Percentiles rank a stretch among this genome's conserved stretches.
Conservation (phyloP, 2,888 invertebrate genomes). For the Endotricha flammealis region DNA sequence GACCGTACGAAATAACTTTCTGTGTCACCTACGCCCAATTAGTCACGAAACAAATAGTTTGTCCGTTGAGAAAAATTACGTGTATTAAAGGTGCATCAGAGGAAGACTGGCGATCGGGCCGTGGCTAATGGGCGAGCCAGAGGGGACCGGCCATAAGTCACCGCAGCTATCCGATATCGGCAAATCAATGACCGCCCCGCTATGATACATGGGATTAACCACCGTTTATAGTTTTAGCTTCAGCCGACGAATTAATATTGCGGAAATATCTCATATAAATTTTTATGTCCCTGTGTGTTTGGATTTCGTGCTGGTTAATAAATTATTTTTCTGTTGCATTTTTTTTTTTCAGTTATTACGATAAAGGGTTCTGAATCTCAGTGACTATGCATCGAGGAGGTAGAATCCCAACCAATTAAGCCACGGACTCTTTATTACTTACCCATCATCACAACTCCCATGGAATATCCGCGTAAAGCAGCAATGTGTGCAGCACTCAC, state of each 20-base stretch:
- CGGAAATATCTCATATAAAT: constrained; percentile 61
- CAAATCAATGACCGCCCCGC: constrained; percentile 73
- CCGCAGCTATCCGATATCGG: constrained; percentile 59
- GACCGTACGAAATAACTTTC: background rate
- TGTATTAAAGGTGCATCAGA: constrained; percentile 44
- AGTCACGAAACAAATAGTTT: constrained; percentile 73
- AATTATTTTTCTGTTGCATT: constrained; percentile 4
- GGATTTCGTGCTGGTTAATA: background rate
- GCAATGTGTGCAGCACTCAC: no score
- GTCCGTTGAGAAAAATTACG: constrained; percentile 54
- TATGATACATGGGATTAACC: constrained; percentile 73
- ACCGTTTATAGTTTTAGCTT: constrained; percentile 71
- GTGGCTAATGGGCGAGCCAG: constrained; percentile 48
- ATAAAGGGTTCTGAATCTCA: no score
- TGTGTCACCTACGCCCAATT: constrained; percentile 77
- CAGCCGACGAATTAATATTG: constrained; percentile 62
- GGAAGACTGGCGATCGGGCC: constrained; percentile 23
- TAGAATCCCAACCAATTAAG: no score
- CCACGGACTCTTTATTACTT: no score
- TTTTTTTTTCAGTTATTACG: constrained; percentile 13
- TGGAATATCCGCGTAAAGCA: no score
- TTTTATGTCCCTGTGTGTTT: constrained; percentile 27
- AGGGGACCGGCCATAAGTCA: constrained; percentile 70
- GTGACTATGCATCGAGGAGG: no score
- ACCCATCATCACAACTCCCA: no score